Conservation (phyloP, 1,140 invertebrate species). For the Polyergus mexicanus region DNA sequence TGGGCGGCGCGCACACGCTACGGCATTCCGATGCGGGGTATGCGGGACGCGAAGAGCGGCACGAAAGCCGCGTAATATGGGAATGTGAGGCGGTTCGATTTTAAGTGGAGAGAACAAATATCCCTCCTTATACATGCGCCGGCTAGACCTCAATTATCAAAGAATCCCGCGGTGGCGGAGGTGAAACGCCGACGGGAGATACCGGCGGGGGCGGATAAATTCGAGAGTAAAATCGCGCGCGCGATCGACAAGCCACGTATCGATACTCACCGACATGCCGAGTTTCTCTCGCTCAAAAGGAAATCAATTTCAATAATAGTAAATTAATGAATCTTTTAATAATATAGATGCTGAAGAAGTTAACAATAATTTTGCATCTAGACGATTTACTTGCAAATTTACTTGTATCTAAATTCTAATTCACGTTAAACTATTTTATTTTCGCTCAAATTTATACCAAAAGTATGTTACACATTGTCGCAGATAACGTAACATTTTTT, state of each 20-base stretch:
- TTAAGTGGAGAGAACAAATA: slow-evolving; percentile 80
- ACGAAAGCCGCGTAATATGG: slow-evolving; percentile 78
- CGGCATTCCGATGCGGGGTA: slow-evolving; percentile 69
- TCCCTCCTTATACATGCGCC: slow-evolving; percentile 47
- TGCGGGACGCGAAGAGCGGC: slow-evolving; percentile 57
- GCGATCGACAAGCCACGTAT: slow-evolving; percentile 33
- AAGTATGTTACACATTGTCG: neutral
- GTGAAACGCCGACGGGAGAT: slow-evolving; percentile 35
- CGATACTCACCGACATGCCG: slow-evolving; percentile 13
- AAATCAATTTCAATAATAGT: slow-evolving; percentile 41
- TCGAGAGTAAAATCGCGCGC: slow-evolving; percentile 62
- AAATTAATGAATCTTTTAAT: slow-evolving; percentile 14
- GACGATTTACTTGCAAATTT: neutral
- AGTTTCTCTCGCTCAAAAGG: neutral
- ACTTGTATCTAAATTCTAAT: neutral
- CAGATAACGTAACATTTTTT: neutral
- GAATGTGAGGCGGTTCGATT: slow-evolving; percentile 75
- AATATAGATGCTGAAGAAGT: neutral
- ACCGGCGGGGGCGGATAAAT: slow-evolving; percentile 67
- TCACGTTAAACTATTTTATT: neutral
- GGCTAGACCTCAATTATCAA: slow-evolving; percentile 78
- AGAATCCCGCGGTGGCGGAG: slow-evolving; percentile 72
- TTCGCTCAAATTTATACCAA: neutral
- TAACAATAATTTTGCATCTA: neutral
- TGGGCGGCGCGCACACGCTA: slow-evolving; percentile 79